These are phyloP conservation scores for Isichthys henryi DNA, from an alignment of 2,113 vertebrate species.

Conservation along the genomic window DNA sequence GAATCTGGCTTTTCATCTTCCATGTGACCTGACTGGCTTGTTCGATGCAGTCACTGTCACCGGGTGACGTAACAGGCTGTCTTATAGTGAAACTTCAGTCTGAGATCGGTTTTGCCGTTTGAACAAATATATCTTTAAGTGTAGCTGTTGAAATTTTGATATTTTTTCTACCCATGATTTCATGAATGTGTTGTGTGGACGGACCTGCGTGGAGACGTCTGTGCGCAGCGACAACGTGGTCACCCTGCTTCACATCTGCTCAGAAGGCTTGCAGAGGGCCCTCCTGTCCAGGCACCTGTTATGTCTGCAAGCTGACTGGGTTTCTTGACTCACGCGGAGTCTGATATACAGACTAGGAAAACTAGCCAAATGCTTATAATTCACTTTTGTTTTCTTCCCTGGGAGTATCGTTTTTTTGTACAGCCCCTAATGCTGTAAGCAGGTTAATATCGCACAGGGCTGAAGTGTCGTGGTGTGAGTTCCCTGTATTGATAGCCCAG, in stretches of 20 bases:
- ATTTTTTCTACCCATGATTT: not conserved
- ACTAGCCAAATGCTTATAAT: not conserved
- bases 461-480: not conserved
- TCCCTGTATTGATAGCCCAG: not conserved
- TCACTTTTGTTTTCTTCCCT: not conserved
- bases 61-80: not conserved
- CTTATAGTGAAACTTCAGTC: not conserved
- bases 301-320: not conserved
- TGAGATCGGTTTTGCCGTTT: not conserved
- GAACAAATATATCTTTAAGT: not conserved
- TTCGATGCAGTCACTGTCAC: not conserved
- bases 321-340: not conserved
- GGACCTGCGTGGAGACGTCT: not conserved
- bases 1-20: not conserved
- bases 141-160: not conserved
- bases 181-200: not conserved
- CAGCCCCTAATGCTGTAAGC: not conserved
- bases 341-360: not conserved
- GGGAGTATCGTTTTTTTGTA: not conserved
- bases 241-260: not conserved
- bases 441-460: not conserved
- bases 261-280: not conserved
- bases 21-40: not conserved
- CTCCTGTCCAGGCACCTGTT: not conserved
- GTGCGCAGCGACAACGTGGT: not conserved